A percentile compares a stretch with the other conserved stretches of the same genome.
These are phyloP conservation scores for Zonotrichia albicollis DNA, from an alignment of 2,797 vertebrate genomes.

Conservation along the genomic window DNA sequence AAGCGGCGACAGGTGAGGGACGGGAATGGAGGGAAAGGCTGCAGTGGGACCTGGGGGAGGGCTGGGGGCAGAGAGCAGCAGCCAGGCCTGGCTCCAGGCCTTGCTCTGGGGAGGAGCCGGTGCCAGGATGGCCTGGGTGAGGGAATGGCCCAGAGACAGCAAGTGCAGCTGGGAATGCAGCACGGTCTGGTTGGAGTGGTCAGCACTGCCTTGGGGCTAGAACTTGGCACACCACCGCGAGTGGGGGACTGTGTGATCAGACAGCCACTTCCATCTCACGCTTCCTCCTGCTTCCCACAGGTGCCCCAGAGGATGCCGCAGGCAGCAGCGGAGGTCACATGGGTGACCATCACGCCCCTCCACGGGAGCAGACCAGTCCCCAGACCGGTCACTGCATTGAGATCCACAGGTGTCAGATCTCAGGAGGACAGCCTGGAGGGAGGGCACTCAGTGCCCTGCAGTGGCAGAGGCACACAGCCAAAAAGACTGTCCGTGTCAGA, in stretches of 20 bases:
- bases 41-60: too few relatives aligned
- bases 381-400: rapidly evolving
- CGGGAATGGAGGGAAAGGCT: neutral
- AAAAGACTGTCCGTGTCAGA: rapidly evolving
- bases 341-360: rapidly evolving
- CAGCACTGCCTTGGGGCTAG: too few relatives aligned
- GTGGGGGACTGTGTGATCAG: rapidly evolving
- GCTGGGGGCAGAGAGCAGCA: neutral
- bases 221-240: too few relatives aligned
- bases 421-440: neutral
- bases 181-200: rapidly evolving
- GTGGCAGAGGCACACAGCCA: neutral
- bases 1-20: neutral
- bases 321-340: rapidly evolving
- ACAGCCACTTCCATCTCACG: rapidly evolving
- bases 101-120: neutral
- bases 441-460: rapidly evolving
- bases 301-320: rapidly evolving
- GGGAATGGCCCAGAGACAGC: too few relatives aligned
- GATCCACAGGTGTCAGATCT: rapidly evolving
- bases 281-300: too few relatives aligned
- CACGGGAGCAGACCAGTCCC: rapidly evolving
- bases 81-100: neutral
- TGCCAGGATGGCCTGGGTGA: too few relatives aligned
- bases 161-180: too few relatives aligned